Evolutionary conservation across 2,797 vertebrate genomes (phyloP).

Genomic region (Lithobates pipiens): DNA sequence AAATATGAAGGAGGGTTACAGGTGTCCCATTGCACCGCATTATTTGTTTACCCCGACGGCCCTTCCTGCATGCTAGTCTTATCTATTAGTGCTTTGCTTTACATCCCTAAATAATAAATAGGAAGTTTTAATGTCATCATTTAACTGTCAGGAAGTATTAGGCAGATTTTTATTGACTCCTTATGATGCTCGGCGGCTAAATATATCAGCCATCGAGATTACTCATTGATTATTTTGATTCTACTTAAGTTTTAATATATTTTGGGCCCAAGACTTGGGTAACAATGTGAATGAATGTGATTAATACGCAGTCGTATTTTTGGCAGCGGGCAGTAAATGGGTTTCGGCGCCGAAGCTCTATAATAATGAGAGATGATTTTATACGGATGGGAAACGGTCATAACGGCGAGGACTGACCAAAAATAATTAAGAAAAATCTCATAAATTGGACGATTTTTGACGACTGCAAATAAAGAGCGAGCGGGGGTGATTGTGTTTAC

Average conservation of each 20-base stretch:
- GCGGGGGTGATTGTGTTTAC: not conserved
- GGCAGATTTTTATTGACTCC: constrained; percentile 23
- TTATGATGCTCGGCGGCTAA: constrained; percentile 5
- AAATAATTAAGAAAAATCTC: constrained; percentile 12
- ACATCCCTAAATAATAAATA: constrained; percentile 43
- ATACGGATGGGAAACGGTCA: constrained; percentile 8
- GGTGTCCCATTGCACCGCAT: no score
- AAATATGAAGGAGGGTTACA: no score
- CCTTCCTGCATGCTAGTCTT: not conserved
- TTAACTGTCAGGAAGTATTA: constrained; percentile 47
- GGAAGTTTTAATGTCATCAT: constrained; percentile 39
- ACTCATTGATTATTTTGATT: constrained; percentile 47
- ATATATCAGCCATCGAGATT: constrained; percentile 27
- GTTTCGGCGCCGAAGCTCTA: not conserved
- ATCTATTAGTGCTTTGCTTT: constrained; percentile 9
- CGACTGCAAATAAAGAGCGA: not conserved
- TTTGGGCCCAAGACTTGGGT: constrained; percentile 13
- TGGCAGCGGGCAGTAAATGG: constrained; percentile 3
- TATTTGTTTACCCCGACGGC: no score
- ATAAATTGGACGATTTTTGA: not conserved
- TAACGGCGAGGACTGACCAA: constrained; percentile 22
- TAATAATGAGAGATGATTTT: constrained; percentile 9
- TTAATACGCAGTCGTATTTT: constrained; percentile 23
- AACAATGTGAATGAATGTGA: constrained; percentile 11
- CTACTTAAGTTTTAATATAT: constrained; percentile 45